phyloP scores from a whole-genome alignment of 2,797 vertebrate species.

The Acropternis orthonyx region DNA sequence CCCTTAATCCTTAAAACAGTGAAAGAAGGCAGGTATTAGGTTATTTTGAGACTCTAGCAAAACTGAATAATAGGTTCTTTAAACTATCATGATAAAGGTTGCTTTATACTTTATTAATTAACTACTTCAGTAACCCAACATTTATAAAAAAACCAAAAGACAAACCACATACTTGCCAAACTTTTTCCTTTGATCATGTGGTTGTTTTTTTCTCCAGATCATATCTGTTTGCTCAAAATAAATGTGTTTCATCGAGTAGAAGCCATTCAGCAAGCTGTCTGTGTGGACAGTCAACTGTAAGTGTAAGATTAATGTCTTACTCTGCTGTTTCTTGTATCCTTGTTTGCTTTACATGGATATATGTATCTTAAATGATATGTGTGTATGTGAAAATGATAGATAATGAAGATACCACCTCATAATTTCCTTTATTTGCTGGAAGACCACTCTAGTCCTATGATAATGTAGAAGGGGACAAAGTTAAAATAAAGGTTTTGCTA shows the following conservation, averaged over 20 bases:
- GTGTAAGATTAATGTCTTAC: neutral
- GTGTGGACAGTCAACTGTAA: neutral
- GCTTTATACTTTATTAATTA: neutral
- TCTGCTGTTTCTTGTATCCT: neutral
- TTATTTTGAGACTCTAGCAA: neutral
- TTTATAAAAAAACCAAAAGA: neutral
- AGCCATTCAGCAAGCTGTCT: neutral
- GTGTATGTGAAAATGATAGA: neutral
- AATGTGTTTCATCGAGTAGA: neutral
- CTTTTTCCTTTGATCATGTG: neutral
- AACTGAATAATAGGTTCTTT: neutral
- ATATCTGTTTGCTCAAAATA: neutral
- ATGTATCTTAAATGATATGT: neutral
- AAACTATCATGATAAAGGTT: neutral
- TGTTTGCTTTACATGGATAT: neutral
- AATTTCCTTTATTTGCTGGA: neutral
- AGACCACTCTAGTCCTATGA: neutral
- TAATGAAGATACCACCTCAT: neutral
- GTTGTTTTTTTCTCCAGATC: accelerated
- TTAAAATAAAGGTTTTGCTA: neutral
- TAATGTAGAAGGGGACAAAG: neutral
- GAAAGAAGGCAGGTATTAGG: neutral
- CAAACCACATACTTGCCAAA: neutral
- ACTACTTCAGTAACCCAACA: neutral
- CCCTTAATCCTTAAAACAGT: neutral